A percentile compares a stretch with the other conserved stretches of the same genome.
Conservation (phyloP, 2,113 vertebrate genomes). For the Poeciliopsis occidentalis region DNA sequence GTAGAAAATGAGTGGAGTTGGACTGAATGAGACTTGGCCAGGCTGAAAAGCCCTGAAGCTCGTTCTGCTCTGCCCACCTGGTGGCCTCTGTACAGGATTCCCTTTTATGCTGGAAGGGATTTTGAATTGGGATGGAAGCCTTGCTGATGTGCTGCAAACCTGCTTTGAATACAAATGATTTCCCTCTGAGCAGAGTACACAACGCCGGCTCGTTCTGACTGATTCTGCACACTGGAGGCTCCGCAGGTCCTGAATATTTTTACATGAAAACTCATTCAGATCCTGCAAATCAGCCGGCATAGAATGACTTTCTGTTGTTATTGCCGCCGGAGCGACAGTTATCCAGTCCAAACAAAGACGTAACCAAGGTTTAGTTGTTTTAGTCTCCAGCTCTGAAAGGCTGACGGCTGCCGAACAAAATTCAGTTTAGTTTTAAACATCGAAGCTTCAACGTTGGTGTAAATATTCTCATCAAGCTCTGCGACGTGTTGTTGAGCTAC, state of each 20-base stretch:
- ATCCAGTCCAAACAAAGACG: neutral
- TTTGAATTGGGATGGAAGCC: slow-evolving; percentile 65
- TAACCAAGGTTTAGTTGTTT: neutral
- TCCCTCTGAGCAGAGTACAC: slow-evolving; percentile 27
- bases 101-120: slow-evolving; percentile 58
- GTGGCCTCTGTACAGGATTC: slow-evolving; percentile 40
- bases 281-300: slow-evolving; percentile 31
- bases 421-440: neutral
- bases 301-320: neutral
- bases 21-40: slow-evolving; percentile 19
- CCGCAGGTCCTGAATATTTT: slow-evolving; percentile 41
- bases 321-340: neutral
- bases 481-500: neutral
- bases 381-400: neutral
- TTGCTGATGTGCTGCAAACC: slow-evolving; percentile 63
- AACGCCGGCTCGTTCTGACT: slow-evolving; percentile 33
- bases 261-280: slow-evolving; percentile 26
- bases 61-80: slow-evolving; percentile 32
- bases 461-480: neutral
- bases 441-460: neutral
- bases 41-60: slow-evolving; percentile 7
- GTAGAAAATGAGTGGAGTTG: slow-evolving; percentile 10
- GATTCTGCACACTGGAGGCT: slow-evolving; percentile 28
- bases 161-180: slow-evolving; percentile 69
- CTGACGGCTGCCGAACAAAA: neutral